These are phyloP conservation scores for Crotalus tigris DNA, from an alignment of 2,113 vertebrate genomes.

Conservation along the genomic window DNA sequence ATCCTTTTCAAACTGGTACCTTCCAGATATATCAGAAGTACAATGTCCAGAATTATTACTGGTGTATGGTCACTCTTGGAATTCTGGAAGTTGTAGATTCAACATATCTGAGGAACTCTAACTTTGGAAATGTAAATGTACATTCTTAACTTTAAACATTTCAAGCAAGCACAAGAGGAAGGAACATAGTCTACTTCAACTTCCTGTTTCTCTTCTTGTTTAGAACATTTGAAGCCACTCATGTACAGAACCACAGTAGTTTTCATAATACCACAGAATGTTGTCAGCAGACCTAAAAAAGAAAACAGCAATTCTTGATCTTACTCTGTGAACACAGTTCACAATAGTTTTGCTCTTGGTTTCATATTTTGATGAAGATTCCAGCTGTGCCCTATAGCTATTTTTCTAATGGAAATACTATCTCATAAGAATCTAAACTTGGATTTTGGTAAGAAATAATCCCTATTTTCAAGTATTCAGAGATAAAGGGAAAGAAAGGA, in stretches of 20 bases:
- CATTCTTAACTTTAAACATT: background rate
- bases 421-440: background rate
- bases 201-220: background rate
- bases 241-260: background rate
- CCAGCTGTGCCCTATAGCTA: background rate
- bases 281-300: background rate
- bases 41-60: background rate
- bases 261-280: background rate
- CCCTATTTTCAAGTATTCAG: background rate
- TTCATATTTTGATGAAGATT: accelerated
- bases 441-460: background rate
- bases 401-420: background rate
- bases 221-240: background rate
- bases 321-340: background rate
- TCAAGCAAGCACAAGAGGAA: background rate
- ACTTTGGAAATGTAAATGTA: background rate
- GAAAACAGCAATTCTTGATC: background rate
- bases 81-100: background rate
- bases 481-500: background rate
- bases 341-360: background rate
- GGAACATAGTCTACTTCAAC: background rate
- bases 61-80: background rate
- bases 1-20: background rate
- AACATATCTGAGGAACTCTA: background rate
- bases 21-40: background rate